Conservation (phyloP, 2,797 vertebrate genomes). For the Oreonectes daqikongensis region DNA sequence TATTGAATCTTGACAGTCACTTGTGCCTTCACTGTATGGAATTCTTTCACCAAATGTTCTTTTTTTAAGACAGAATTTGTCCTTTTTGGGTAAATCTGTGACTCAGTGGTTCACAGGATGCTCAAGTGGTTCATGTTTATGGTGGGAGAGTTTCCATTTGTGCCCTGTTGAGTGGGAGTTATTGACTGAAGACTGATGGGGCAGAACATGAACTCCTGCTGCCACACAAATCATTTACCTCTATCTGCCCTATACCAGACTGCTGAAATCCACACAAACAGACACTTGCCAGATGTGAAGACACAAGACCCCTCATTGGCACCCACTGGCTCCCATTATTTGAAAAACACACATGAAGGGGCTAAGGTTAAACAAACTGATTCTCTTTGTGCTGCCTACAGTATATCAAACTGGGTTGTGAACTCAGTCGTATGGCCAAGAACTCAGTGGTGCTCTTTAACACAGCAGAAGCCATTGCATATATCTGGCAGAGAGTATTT, state of each 20-base stretch:
- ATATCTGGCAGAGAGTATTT: constrained; percentile 3
- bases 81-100: background rate
- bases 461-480: background rate
- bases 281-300: constrained; percentile 60
- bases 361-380: constrained; percentile 68
- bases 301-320: constrained; percentile 61
- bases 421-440: constrained; percentile 19
- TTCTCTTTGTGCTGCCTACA: constrained; percentile 1
- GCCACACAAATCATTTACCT: constrained; percentile 24
- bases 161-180: background rate
- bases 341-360: constrained; percentile 61
- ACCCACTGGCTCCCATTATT: constrained; percentile 66
- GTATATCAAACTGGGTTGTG: constrained; percentile 1
- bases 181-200: background rate
- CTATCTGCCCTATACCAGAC: background rate
- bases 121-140: background rate
- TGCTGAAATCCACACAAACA: background rate
- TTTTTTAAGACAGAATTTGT: background rate
- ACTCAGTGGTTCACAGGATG: background rate
- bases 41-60: too few relatives aligned
- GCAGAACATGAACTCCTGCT: background rate
- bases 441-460: background rate
- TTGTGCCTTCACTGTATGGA: too few relatives aligned
- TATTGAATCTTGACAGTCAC: too few relatives aligned
- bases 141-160: background rate